Conservation (phyloP, 2,797 vertebrate genomes). For the Distichodus sexfasciatus region DNA sequence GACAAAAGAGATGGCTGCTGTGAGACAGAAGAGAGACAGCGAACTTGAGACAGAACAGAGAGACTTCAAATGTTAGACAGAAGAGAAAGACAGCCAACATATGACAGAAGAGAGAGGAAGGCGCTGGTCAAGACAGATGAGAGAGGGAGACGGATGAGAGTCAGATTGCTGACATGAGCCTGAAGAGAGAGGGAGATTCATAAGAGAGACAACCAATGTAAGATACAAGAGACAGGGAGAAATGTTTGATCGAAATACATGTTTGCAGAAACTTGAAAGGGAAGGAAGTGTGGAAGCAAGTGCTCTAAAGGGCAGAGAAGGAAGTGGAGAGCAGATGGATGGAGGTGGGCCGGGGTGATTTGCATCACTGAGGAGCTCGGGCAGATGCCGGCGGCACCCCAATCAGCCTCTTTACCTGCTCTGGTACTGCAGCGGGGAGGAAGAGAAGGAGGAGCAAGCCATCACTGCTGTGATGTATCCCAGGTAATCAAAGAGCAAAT, state of each 20-base stretch:
- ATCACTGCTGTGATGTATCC: conserved; percentile 51
- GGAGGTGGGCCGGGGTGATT: conserved; percentile 16
- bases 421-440: conserved; percentile 32
- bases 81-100: too few relatives aligned
- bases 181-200: too few relatives aligned
- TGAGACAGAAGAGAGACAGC: too few relatives aligned
- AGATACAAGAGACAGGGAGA: not conserved
- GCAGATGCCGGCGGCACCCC: conserved; percentile 25
- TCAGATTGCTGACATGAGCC: not conserved
- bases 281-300: not conserved
- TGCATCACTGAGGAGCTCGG: conserved; percentile 30
- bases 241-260: not conserved
- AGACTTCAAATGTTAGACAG: too few relatives aligned
- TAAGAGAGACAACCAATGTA: not conserved
- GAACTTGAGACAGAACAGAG: too few relatives aligned
- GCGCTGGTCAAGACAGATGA: too few relatives aligned
- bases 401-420: conserved; percentile 34
- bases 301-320: not conserved
- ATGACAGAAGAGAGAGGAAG: too few relatives aligned
- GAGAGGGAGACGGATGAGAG: too few relatives aligned
- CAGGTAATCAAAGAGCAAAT: conserved; percentile 62
- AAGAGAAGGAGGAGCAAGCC: conserved; percentile 37
- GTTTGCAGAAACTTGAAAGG: not conserved
- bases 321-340: conserved; percentile 17
- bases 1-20: too few relatives aligned